Conservation (phyloP, 1,140 invertebrate species). For the Drosophila kanapiae region DNA sequence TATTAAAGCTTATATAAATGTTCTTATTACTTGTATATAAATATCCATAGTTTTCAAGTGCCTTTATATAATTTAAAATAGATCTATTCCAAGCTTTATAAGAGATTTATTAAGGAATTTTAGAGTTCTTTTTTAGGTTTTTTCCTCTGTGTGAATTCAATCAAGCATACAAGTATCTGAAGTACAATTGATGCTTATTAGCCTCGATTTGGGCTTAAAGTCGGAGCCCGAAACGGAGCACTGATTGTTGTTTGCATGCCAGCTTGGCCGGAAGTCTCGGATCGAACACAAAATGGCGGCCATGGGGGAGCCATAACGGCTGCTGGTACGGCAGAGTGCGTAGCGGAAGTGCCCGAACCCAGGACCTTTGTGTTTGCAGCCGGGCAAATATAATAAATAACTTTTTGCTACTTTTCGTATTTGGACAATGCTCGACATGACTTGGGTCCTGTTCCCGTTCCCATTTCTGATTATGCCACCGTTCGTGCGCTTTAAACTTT, state of each 20-base stretch:
- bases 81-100: neutral
- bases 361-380: conserved; percentile 56
- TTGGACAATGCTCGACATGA: conserved; percentile 63
- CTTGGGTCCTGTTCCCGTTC: conserved; percentile 24
- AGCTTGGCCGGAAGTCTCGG: conserved; percentile 56
- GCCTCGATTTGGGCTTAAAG: conserved; percentile 28
- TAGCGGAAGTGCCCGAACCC: conserved; percentile 51
- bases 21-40: no score
- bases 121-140: neutral
- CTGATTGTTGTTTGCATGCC: conserved; percentile 49
- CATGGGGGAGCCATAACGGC: conserved; percentile 52
- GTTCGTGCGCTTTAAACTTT: conserved; percentile 68
- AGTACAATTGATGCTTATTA: conserved; percentile 49
- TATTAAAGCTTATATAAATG: no score
- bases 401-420: conserved; percentile 77
- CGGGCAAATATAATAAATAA: conserved; percentile 81
- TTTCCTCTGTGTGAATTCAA: conserved; percentile 20
- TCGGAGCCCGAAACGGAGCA: conserved; percentile 20
- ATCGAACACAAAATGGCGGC: conserved; percentile 69
- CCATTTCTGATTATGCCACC: neutral
- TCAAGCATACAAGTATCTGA: conserved; percentile 21
- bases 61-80: no score
- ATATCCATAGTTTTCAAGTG: no score
- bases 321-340: conserved; percentile 46
- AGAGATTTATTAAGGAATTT: neutral